These are phyloP conservation scores for Polydrusus pterygomalis DNA, from an alignment of 2,888 invertebrate genomes.

Conservation along the genomic window DNA sequence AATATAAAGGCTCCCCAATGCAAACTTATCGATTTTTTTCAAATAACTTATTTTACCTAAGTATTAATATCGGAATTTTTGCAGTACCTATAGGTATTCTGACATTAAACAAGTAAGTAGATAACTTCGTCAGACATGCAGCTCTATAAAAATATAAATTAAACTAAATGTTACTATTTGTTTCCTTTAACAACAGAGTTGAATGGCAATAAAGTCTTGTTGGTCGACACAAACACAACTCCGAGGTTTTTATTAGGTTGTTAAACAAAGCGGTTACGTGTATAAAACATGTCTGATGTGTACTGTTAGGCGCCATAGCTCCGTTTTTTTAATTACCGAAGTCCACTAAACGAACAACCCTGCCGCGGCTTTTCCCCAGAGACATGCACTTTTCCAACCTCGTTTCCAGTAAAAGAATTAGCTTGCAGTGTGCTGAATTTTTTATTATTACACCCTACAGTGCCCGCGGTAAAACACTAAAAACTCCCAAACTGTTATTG, in stretches of 20 bases:
- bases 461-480: conserved; percentile 16
- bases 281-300: conserved; percentile 52
- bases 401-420: conserved; percentile 68
- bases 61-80: too few species aligned
- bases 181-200: conserved; percentile 28
- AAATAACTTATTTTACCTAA: too few species aligned
- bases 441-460: conserved; percentile 56
- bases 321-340: conserved; percentile 66
- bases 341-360: conserved; percentile 46
- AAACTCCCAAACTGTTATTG: conserved; percentile 60
- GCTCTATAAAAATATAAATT: conserved; percentile 24
- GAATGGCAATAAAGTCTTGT: conserved; percentile 31
- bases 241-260: conserved; percentile 48
- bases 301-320: conserved; percentile 57
- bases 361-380: conserved; percentile 65
- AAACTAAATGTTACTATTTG: conserved; percentile 27
- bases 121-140: background rate
- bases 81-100: too few species aligned
- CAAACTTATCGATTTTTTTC: too few species aligned
- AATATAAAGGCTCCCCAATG: too few species aligned
- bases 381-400: conserved; percentile 68
- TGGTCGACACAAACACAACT: conserved; percentile 47
- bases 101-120: background rate
- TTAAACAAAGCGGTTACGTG: conserved; percentile 53
- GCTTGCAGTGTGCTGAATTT: conserved; percentile 61